Evolutionary conservation across 2,113 vertebrate species (phyloP), one percentile per base, ranked within the genome.

Genomic region (Sturnus vulgaris): DNA sequence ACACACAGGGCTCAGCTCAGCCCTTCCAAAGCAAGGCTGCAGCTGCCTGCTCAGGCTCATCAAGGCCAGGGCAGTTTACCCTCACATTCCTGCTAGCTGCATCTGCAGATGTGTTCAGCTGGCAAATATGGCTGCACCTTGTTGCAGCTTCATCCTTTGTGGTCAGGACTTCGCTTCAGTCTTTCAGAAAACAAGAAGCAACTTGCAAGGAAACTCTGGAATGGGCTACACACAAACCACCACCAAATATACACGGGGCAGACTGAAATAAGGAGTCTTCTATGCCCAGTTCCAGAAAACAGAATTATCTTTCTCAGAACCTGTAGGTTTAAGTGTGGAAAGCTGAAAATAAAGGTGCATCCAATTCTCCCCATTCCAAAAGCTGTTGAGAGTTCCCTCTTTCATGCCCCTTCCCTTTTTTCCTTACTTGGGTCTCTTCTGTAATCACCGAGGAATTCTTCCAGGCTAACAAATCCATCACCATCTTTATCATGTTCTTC

Each of bases 371-470:
- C n/a, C 60, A 50, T 63, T 85, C 27, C 50, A 88, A 92, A 75
- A 81, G 46, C 35, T 61, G 87, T 35, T 70, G 35, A 87, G 61
- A 31, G 9, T 22, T 61, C 15, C 40, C 84, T 57, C 64, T 63
- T 73, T 82, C 27, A 46, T 16, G 13, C 19, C 30, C 53, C 25
- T 40, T 80, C 47, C 53, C 31, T 7, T 23, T 79, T 80, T 53
- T 79, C 88, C 98, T 98, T 98, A 99, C 99, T 98, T 93, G 99
- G 98, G 77, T 98, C 98, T 92, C 97, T 96, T 80, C 98, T 98
- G 80, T 99, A 98, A 89, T 99, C 98, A 77, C 99, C 99, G 79
- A 99, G 98, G 93, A 99, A 99, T 98, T 99, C 99, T 88, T 98
- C 98, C 64, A 99, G 97, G 95, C 98, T 98, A 92, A 99, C 98